A percentile compares a stretch with the other conserved stretches of the same genome.
phyloP scores from a whole-genome alignment of 2,113 vertebrate species.

The Propithecus coquereli region DNA sequence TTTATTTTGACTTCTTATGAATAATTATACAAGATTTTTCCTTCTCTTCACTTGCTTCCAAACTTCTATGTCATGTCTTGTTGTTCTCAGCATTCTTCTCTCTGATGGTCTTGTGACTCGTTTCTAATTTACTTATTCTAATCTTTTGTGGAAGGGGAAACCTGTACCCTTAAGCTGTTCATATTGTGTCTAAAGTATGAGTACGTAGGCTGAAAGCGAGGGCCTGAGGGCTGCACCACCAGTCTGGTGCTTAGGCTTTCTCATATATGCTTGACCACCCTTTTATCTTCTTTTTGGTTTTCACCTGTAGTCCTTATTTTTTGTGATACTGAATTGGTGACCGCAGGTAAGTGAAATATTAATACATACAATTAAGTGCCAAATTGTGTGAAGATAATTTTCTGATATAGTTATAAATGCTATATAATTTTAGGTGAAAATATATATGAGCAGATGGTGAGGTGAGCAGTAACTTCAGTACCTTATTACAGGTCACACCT shows the following conservation, averaged over 20 bases:
- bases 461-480: constrained; percentile 62
- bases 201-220: neutral
- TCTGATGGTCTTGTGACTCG: neutral
- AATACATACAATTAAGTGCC: constrained; percentile 18
- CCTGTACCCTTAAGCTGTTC: neutral
- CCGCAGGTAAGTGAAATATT: neutral
- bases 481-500: constrained; percentile 65
- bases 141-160: neutral
- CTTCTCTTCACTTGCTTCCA: neutral
- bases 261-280: neutral
- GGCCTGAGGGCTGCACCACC: neutral
- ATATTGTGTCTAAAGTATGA: neutral
- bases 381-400: constrained; percentile 40
- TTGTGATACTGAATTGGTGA: neutral
- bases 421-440: constrained; percentile 56
- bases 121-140: neutral
- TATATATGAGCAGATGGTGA: constrained; percentile 77
- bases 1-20: constrained; percentile 5
- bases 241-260: neutral
- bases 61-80: neutral
- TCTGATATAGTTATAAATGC: constrained; percentile 49
- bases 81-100: neutral
- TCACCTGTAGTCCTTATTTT: neutral
- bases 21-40: neutral
- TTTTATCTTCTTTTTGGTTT: neutral